Conservation (phyloP, 2,888 invertebrate species). For the Dolichopus griseipennis region DNA sequence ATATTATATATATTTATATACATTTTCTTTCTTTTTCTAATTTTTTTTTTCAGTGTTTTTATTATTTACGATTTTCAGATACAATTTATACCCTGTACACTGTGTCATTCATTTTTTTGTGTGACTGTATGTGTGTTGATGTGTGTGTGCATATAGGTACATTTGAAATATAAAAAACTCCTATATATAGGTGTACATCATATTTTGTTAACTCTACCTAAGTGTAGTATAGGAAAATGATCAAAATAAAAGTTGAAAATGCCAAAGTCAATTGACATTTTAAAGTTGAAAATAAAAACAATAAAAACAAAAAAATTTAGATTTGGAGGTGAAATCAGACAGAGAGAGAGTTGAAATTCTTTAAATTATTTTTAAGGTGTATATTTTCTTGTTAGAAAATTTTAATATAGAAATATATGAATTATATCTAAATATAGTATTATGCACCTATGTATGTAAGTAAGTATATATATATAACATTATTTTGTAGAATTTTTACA, state of each 20-base stretch:
- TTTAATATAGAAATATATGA: not conserved
- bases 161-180: too few relatives aligned
- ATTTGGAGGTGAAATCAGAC: not conserved
- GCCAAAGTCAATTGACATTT: slow-evolving; percentile 3
- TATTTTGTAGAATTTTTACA: too few relatives aligned
- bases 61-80: not conserved
- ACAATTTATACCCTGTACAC: not conserved
- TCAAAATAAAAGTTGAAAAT: not conserved
- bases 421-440: not conserved
- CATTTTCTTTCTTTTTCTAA: too few relatives aligned
- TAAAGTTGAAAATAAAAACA: too few relatives aligned
- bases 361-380: not conserved
- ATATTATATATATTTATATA: not conserved
- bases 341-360: not conserved
- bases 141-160: too few relatives aligned
- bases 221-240: too few relatives aligned
- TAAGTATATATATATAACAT: too few relatives aligned
- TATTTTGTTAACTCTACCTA: too few relatives aligned
- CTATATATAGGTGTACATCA: too few relatives aligned
- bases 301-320: not conserved
- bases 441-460: not conserved
- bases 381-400: not conserved
- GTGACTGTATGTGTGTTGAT: too few relatives aligned
- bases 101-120: too few relatives aligned
- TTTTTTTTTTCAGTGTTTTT: not conserved